Evolutionary conservation across 2,797 vertebrate genomes (phyloP), one percentile per base, ranked within the genome.

Genomic region (Cuculus canorus): DNA sequence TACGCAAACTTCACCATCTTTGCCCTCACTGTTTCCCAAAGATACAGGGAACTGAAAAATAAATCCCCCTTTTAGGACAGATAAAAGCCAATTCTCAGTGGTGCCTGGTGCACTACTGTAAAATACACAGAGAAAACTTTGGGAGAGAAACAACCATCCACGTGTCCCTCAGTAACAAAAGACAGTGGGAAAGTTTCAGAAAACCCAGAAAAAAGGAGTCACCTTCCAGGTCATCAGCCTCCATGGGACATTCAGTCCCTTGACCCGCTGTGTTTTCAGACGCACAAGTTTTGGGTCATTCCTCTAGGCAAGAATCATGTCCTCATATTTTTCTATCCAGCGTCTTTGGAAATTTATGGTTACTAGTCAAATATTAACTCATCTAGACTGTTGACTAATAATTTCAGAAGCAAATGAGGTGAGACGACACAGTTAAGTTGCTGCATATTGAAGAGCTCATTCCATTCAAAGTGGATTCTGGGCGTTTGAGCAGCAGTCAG

Each of bases 341-440:
- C 4, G 39, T 22, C 79, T 77, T 88, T 64, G 76, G 87, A 91
- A 92, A 94, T 79, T 88, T 95, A 92, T 35, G 65, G 82, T 59
- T 85, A 64, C 48, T 57, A 64, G 90, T 93, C 85, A 94, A 96
- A 91, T 73, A 95, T 94, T 94, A 95, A 96, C 92, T 93, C 66
- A 37, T 72, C 76, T 53, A 60, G 56, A 76, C 66, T 82, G 80
- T 33, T 93, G 88, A 84, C 86, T 90, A 92, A 82, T 94, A 65
- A 95, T 91, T 95, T 88, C 88, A 91, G 86, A 90, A 86, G 90
- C 43, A 76, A 90, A 88, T 63, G 91, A 94, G 82, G 87, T 89
- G 81, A 92, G 71, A 92, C 2, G 11, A 85, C 76, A 92, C 0
- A 10, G 92, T 75, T 92, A 91, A 75, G 82, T 19, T 85, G 82